Base-by-base conservation (phyloP, 2,797 vertebrate species). In the Sebastes nivosus region DNA sequence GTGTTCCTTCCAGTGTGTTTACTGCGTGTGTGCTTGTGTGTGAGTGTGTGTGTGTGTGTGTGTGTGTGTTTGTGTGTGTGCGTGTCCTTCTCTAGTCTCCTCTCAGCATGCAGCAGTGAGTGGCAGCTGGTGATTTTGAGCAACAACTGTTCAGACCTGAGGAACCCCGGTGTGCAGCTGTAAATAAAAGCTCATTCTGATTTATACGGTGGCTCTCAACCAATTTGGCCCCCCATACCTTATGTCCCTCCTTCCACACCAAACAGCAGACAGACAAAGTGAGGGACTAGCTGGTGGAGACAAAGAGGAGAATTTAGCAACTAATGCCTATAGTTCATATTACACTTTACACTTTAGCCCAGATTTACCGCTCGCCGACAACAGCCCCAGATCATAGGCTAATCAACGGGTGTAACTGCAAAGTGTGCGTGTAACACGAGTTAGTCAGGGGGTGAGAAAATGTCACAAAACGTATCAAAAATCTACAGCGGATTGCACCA, bases 111-210 rank as follows among this genome's bases (percentile, higher is more conserved):
- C 2, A 22, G 82, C 9, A 55, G 73, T 78, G 86, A 92, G 77
- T 88, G 92, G 82, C 93, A 94, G 90, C 89, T 92, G 91, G 89
- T 93, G 92, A 92, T 92, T 92, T 90, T 87, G 60, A 87, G 87
- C 80, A 83, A 74, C 84, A 85, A 87, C 90, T 82, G 80, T 69
- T 90, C 74, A 52, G 86, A 83, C 77, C 57, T 29, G 71, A 80
- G 85, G 74, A 87, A 68, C 82, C 92, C 88, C 67, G 16, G 75
- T 36, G 90, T 89, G 89, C 85, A 65, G 87, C 83, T 77, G 86
- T 88, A 89, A 92, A 86, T 89, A 91, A 94, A 88, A 77, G 75
- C 85, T 82, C 50, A 54, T 85, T 90, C 78, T 84, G 87, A 92
- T 92, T 92, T 89, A 82, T 91, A 78, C 86, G 68, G 76, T 20